phyloP scores from a whole-genome alignment of 2,797 vertebrate genomes.

The Hydrolagus colliei region DNA sequence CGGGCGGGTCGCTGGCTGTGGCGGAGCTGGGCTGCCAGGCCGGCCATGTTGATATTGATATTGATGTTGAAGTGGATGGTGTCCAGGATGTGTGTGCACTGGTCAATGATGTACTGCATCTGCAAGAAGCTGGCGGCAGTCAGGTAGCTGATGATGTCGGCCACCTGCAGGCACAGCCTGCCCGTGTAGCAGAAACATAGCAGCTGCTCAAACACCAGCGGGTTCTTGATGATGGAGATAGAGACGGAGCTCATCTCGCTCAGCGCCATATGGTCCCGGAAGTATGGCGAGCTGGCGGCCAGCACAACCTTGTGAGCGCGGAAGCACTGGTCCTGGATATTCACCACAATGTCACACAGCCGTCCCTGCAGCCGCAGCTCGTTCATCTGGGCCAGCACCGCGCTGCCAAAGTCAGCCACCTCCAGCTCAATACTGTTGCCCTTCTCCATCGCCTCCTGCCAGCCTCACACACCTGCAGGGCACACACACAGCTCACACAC shows the following conservation, averaged over 20 bases:
- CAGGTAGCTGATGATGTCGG: constrained; percentile 94
- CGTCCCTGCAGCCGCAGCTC: constrained; percentile 92
- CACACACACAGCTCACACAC: neutral
- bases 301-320: constrained; percentile 93
- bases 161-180: constrained; percentile 83
- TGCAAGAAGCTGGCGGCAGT: constrained; percentile 94
- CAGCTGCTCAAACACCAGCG: constrained; percentile 90
- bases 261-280: constrained; percentile 97
- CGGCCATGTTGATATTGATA: constrained; percentile 73
- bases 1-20: constrained; percentile 55
- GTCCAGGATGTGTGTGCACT: constrained; percentile 92
- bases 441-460: constrained; percentile 74
- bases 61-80: constrained; percentile 94
- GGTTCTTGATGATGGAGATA: constrained; percentile 89
- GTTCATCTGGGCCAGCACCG: constrained; percentile 88
- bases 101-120: constrained; percentile 98
- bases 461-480: constrained; percentile 45
- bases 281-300: constrained; percentile 94
- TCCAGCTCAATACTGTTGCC: constrained; percentile 89
- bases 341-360: constrained; percentile 93
- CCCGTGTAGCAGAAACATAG: constrained; percentile 94
- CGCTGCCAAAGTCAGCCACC: constrained; percentile 96
- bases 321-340: constrained; percentile 91
- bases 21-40: constrained; percentile 57
- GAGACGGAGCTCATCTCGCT: constrained; percentile 96